Evolutionary conservation across 2,797 vertebrate genomes (phyloP).

Genomic region (Alca torda): DNA sequence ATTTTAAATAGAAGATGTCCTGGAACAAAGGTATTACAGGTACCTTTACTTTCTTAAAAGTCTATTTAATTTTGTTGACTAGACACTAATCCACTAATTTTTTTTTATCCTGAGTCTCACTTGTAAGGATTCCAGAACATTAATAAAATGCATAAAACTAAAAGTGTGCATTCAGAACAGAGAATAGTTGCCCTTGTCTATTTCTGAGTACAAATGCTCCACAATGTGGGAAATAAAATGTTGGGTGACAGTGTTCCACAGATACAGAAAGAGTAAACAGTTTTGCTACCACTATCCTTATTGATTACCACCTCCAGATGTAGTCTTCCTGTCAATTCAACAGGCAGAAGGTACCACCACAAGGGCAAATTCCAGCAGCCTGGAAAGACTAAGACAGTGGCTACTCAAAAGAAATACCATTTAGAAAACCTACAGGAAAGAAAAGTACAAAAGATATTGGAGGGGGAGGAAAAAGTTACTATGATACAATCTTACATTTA

Average conservation of each 20-base stretch:
- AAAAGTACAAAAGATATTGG: neutral
- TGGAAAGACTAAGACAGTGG: neutral
- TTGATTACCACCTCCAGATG: neutral
- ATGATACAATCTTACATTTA: neutral
- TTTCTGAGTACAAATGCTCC: neutral
- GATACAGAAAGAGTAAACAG: neutral
- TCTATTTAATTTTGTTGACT: neutral
- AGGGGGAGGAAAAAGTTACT: neutral
- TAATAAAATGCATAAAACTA: neutral
- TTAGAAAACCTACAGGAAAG: neutral
- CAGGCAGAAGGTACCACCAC: neutral
- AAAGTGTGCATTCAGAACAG: neutral
- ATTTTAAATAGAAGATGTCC: neutral
- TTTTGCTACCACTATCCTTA: neutral
- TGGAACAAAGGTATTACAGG: neutral
- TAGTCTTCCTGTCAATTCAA: neutral
- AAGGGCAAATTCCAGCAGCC: conserved; percentile 13
- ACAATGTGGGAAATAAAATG: neutral
- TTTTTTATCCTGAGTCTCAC: neutral
- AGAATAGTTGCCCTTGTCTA: neutral
- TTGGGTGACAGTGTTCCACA: neutral
- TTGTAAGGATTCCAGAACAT: neutral
- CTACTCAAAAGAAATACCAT: neutral
- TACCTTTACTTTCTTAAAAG: neutral
- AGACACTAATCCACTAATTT: neutral